Base-by-base conservation (phyloP, 2,888 invertebrate species). In the Stomorhina lunata region DNA sequence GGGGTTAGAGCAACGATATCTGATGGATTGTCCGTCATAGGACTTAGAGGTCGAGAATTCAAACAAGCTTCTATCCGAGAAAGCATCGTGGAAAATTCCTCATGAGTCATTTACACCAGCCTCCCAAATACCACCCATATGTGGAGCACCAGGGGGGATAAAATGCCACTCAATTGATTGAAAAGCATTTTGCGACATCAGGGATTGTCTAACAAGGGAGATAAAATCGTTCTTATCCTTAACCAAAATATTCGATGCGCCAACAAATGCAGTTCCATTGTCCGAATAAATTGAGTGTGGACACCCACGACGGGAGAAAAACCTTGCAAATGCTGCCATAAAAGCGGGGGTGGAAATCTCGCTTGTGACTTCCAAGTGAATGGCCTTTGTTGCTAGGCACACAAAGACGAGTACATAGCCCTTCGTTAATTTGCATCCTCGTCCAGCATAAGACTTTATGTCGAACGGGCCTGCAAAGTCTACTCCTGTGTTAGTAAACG, bases 361-460 rank as follows among this genome's bases (percentile, higher is more conserved):
- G 17, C 20, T 65, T n/a, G 48, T 32, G 3, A 65, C 45, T 4
- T 68, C 68, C 15, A 53, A 12, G 10, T 68, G 53, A 2, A 68
- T 50, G 9, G 68, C 68, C 53, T 68, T 68, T 17, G 68, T 66
- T 27, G 53, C 32, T 22, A 68, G 53, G 32, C 68, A 68, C 2
- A 68, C 34, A 22, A 50, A 68, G 10, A 68, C 50, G 3, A 50
- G 25, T 20, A 22, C 37, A 12, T 37, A 63, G n/a, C n/a, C n/a
- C n/a, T n/a, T n/a, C n/a, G n/a, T n/a, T n/a, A n/a, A n/a, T n/a
- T n/a, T n/a, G n/a, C n/a, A n/a, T n/a, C n/a, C n/a, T n/a, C n/a
- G n/a, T n/a, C n/a, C n/a, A n/a, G n/a, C n/a, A n/a, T n/a, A n/a
- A n/a, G n/a, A n/a, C n/a, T n/a, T n/a, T n/a, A n/a, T 43, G 2